Conservation (phyloP, 2,797 vertebrate genomes). For the Falco naumanni region DNA sequence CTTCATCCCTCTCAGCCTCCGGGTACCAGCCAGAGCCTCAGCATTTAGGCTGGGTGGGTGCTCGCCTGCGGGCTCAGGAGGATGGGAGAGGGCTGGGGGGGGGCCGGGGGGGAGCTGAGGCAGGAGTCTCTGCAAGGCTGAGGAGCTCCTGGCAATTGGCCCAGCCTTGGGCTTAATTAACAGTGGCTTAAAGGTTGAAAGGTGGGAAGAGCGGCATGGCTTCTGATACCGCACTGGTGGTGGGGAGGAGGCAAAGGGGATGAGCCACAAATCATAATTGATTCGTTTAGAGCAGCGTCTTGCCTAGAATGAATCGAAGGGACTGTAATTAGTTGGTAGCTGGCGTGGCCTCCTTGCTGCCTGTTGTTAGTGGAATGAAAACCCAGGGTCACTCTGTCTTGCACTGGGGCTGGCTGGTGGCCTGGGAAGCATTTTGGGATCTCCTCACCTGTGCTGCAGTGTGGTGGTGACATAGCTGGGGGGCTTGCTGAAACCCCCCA, state of each 20-base stretch:
- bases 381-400: not conserved
- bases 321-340: not conserved
- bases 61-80: not conserved
- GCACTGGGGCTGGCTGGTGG: rapidly evolving
- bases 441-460: not conserved
- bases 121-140: not conserved
- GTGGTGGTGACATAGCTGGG: not conserved
- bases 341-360: not conserved
- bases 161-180: not conserved
- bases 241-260: not conserved
- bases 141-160: not conserved
- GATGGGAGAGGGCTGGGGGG: not conserved
- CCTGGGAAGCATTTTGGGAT: not conserved
- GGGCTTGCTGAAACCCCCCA: not conserved
- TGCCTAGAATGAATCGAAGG: not conserved
- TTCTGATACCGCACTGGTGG: not conserved
- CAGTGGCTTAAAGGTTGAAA: not conserved
- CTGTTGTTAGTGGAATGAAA: not conserved
- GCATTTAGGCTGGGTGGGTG: not conserved
- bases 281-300: not conserved
- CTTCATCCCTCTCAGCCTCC: not conserved
- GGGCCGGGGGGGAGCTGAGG: rapidly evolving
- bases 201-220: not conserved
- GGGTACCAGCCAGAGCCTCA: not conserved
- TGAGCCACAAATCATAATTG: not conserved